These are phyloP conservation scores for Callosobruchus maculatus DNA, from an alignment of 2,888 invertebrate genomes.

Conservation along the genomic window DNA sequence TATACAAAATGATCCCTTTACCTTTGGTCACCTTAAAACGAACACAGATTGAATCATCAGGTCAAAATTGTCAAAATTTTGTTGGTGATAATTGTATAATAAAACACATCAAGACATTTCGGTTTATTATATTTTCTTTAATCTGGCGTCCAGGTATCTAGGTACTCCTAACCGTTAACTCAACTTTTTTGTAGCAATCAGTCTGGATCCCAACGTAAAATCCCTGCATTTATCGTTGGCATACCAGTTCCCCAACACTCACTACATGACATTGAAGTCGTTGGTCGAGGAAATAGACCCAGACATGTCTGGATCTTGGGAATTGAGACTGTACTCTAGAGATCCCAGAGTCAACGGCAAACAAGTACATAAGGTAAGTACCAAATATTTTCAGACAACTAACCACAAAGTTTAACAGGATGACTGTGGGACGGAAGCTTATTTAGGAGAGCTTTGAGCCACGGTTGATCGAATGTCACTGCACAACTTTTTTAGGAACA, in stretches of 20 bases:
- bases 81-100: not conserved
- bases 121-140: slow-evolving; percentile 14
- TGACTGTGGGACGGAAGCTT: too few relatives aligned
- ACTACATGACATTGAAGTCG: slow-evolving; percentile 67
- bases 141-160: too few relatives aligned
- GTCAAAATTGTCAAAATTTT: too few relatives aligned
- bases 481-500: too few relatives aligned
- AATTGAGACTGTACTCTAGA: slow-evolving; percentile 81
- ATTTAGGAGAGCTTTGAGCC: too few relatives aligned
- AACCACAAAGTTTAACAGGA: too few relatives aligned
- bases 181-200: slow-evolving; percentile 55
- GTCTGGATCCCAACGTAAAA: slow-evolving; percentile 77
- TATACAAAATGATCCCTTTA: too few relatives aligned
- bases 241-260: slow-evolving; percentile 76
- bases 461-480: too few relatives aligned
- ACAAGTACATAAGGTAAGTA: slow-evolving; percentile 54
- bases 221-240: slow-evolving; percentile 85
- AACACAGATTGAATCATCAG: too few relatives aligned
- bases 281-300: slow-evolving; percentile 72
- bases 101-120: not conserved
- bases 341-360: slow-evolving; percentile 73
- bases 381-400: too few relatives aligned
- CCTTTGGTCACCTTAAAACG: too few relatives aligned
- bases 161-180: too few relatives aligned
- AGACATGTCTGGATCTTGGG: slow-evolving; percentile 70